phyloP scores from a whole-genome alignment of 2,797 vertebrate species.

The Karalla daura region DNA sequence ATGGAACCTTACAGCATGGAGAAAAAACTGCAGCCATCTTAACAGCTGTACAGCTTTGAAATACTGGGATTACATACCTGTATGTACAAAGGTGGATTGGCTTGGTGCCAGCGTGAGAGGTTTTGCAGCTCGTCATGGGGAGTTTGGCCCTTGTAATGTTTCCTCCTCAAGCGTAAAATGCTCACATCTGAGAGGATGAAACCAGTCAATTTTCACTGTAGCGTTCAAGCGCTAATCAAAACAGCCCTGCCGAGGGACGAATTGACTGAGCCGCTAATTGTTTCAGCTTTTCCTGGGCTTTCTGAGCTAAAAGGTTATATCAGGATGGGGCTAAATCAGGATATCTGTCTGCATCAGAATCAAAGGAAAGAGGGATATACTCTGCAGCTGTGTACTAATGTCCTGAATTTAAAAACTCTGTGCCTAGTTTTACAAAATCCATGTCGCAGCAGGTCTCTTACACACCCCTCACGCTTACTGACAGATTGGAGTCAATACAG shows the following conservation, averaged over 20 bases:
- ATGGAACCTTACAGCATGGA: too few species aligned
- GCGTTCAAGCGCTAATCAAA: background rate
- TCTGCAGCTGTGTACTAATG: background rate
- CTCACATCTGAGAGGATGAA: background rate
- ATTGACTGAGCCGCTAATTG: background rate
- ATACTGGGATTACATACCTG: background rate
- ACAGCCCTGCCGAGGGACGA: background rate
- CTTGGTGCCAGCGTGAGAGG: background rate
- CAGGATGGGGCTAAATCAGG: too few species aligned
- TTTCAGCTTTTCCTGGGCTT: background rate
- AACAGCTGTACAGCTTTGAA: background rate
- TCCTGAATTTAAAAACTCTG: background rate
- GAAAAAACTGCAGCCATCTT: background rate
- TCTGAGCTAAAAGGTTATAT: too few species aligned
- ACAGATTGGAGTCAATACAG: slow-evolving; percentile 19
- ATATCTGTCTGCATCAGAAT: background rate
- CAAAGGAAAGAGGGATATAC: too few species aligned
- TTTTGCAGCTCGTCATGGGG: background rate
- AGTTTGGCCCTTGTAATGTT: background rate
- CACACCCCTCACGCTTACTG: slow-evolving; percentile 34
- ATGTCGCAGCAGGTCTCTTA: slow-evolving; percentile 36
- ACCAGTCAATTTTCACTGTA: background rate
- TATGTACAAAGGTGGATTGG: background rate
- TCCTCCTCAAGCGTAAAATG: background rate
- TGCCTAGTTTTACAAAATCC: too few species aligned